Conservation (phyloP, 2,113 vertebrate species). For the Calyptommatus sinebrachiatus region DNA sequence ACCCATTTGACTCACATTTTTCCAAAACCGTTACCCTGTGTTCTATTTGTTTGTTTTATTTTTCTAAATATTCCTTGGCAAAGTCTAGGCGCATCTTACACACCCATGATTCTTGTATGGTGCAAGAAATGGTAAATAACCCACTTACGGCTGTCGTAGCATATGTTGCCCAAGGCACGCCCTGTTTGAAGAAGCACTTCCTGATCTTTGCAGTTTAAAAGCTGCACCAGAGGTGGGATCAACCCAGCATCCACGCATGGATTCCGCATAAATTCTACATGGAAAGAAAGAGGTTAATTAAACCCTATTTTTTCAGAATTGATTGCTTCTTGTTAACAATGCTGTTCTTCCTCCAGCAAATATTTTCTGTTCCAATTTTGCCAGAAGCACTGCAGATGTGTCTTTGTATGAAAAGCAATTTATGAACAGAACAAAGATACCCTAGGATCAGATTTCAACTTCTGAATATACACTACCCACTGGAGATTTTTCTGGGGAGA, state of each 20-base stretch:
- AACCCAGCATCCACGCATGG: constrained; percentile 92
- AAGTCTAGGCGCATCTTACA: no score
- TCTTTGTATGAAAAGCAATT: constrained; percentile 10
- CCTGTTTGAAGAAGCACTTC: constrained; percentile 96
- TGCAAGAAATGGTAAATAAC: neutral
- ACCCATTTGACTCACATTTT: no score
- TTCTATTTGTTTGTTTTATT: no score
- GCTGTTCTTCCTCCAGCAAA: constrained; percentile 1
- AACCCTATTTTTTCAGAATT: neutral
- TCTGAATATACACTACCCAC: constrained; percentile 19
- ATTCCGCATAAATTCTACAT: constrained; percentile 91
- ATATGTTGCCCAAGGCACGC: constrained; percentile 97
- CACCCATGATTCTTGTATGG: no score
- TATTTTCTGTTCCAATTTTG: constrained; percentile 3
- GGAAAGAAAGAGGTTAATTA: constrained; percentile 36
- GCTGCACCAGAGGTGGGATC: constrained; percentile 91
- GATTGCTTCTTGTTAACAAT: constrained; percentile 19
- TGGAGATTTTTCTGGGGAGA: constrained; percentile 31
- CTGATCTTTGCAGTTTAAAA: constrained; percentile 90
- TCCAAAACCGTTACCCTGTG: no score
- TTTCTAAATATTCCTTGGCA: no score
- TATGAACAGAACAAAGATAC: neutral
- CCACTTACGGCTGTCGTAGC: constrained; percentile 97
- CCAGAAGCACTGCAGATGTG: neutral
- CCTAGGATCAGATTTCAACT: neutral